Conservation (phyloP, 1,140 invertebrate genomes). For the Nilaparvata lugens region DNA sequence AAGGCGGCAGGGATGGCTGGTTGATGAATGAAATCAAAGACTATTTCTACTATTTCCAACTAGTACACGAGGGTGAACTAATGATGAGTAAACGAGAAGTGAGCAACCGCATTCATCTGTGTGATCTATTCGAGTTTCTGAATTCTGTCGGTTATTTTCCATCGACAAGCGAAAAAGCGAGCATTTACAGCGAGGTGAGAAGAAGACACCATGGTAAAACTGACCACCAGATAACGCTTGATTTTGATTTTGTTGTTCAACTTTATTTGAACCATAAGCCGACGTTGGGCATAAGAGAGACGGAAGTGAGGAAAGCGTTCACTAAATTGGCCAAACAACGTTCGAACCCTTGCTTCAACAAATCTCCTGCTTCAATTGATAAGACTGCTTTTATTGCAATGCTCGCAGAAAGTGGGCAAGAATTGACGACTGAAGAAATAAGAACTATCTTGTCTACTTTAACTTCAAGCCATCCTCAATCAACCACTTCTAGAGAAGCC, state of each 20-base stretch:
- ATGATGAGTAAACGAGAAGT: constrained; percentile 24
- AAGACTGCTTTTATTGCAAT: no score
- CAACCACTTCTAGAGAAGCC: no score
- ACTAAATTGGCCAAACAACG: background rate
- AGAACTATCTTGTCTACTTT: no score
- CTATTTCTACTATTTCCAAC: constrained; percentile 40
- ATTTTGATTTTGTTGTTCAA: constrained; percentile 39
- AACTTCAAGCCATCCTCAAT: no score
- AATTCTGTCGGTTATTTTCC: constrained; percentile 42
- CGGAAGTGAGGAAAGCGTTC: background rate
- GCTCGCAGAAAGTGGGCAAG: no score
- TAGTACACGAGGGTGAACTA: constrained; percentile 36
- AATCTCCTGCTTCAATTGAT: no score
- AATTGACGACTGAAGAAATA: no score
- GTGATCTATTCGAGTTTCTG: constrained; percentile 39
- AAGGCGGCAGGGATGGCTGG: constrained; percentile 26
- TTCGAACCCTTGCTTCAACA: no score
- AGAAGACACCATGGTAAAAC: constrained; percentile 28
- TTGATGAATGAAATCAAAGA: constrained; percentile 38
- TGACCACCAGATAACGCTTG: constrained; percentile 36
- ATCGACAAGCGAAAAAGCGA: constrained; percentile 37
- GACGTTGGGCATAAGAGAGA: constrained; percentile 9
- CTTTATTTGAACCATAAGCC: constrained; percentile 41
- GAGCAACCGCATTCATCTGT: constrained; percentile 32
- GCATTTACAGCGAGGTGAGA: background rate